A percentile compares a stretch with the other conserved stretches of the same genome.
Evolutionary conservation across 2,888 invertebrate genomes (phyloP).

Genomic region (Zaprionus obscuricornis): DNA sequence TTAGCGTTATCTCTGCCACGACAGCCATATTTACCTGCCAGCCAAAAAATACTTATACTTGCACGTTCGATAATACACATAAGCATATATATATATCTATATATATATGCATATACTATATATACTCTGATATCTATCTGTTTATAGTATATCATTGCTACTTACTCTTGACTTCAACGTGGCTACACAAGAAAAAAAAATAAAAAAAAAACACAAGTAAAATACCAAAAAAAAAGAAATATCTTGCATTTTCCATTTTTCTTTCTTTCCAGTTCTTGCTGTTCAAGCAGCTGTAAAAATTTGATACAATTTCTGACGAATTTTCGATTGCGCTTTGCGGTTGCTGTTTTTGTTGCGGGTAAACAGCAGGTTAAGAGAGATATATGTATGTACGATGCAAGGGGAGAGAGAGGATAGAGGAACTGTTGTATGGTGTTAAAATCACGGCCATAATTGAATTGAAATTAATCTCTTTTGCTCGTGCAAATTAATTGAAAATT

Average conservation of each 20-base stretch:
- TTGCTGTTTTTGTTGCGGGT: no score
- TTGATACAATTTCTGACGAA: neutral
- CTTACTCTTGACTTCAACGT: constrained; percentile 43
- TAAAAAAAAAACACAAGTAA: no score
- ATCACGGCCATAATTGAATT: no score
- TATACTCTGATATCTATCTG: neutral
- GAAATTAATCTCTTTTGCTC: no score
- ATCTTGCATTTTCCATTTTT: constrained; percentile 19
- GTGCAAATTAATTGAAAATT: no score
- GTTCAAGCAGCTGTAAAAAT: constrained; percentile 1
- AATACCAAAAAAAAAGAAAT: no score
- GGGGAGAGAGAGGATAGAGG: no score
- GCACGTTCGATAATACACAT: constrained; percentile 6
- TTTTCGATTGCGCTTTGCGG: neutral
- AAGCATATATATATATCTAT: constrained; percentile 26
- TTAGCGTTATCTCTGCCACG: constrained; percentile 67
- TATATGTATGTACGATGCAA: no score
- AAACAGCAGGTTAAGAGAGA: no score
- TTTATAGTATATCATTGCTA: constrained; percentile 34
- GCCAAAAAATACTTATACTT: constrained; percentile 34
- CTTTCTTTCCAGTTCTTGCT: constrained; percentile 1
- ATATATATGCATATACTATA: constrained; percentile 12
- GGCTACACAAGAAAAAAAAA: no score
- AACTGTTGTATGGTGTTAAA: no score
- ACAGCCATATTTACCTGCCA: constrained; percentile 76